phyloP scores from a whole-genome alignment of 2,113 vertebrate species.

The Tenebrosternarchus preto region DNA sequence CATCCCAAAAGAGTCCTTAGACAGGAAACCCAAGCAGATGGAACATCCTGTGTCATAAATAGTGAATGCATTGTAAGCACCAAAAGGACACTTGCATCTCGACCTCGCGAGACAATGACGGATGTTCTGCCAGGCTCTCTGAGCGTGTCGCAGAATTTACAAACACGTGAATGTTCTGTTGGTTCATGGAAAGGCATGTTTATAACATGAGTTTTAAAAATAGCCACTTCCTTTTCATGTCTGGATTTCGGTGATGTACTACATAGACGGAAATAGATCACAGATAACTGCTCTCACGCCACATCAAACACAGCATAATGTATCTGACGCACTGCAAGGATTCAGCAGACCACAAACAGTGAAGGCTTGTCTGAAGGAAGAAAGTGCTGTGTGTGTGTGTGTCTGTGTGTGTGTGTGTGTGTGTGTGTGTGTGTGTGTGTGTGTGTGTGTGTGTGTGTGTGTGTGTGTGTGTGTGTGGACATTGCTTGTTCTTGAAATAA shows the following conservation, averaged over 20 bases:
- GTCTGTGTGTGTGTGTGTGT: slow-evolving; percentile 3
- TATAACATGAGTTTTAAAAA: slow-evolving; percentile 1
- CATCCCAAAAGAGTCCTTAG: slow-evolving; percentile 54
- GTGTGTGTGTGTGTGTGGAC: too few species aligned
- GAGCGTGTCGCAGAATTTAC: slow-evolving; percentile 57
- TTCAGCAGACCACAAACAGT: background rate
- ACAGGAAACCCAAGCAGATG: slow-evolving; percentile 69
- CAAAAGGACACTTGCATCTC: slow-evolving; percentile 56
- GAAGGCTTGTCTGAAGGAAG: background rate
- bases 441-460: too few species aligned
- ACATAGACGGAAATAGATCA: slow-evolving; percentile 17
- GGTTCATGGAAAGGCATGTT: slow-evolving; percentile 36
- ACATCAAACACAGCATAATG: slow-evolving; percentile 5
- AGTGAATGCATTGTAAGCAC: slow-evolving; percentile 63
- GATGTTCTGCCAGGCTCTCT: slow-evolving; percentile 57
- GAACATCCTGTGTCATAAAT: slow-evolving; percentile 70
- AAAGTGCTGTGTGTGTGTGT: background rate
- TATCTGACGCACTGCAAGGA: background rate
- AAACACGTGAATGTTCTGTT: slow-evolving; percentile 41
- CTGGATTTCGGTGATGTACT: background rate
- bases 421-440: background rate
- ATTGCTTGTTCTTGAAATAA: too few species aligned
- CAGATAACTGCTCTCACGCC: slow-evolving; percentile 20
- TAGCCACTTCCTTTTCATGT: slow-evolving; percentile 18
- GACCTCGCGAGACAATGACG: slow-evolving; percentile 58